Conservation (phyloP, 2,888 invertebrate species). For the Cryptocephalus primarius region DNA sequence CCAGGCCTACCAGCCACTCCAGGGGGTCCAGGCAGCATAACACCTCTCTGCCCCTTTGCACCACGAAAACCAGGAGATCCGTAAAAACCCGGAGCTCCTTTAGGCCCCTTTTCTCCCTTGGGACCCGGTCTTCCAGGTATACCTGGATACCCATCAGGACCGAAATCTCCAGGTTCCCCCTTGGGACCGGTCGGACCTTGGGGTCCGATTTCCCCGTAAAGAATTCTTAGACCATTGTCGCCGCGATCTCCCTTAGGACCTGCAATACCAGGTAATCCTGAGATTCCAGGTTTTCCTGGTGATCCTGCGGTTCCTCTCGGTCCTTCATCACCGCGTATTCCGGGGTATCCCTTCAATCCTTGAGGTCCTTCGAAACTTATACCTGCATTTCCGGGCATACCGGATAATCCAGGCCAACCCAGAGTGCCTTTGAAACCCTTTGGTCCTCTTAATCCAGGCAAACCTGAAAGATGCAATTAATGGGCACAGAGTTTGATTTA, state of each 20-base stretch:
- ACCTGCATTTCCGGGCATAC: slow-evolving; percentile 35
- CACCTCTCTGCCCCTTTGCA: slow-evolving; percentile 28
- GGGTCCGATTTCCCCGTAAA: slow-evolving; percentile 39
- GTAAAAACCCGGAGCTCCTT: slow-evolving; percentile 32
- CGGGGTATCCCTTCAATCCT: slow-evolving; percentile 58
- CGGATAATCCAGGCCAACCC: slow-evolving; percentile 44
- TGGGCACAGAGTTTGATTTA: too few species aligned
- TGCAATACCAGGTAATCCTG: slow-evolving; percentile 24
- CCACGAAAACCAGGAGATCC: slow-evolving; percentile 32
- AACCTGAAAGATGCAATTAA: slow-evolving; percentile 28
- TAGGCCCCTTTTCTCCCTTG: slow-evolving; percentile 28
- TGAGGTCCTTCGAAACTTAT: slow-evolving; percentile 38
- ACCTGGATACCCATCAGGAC: slow-evolving; percentile 32
- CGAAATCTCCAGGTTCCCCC: slow-evolving; percentile 33
- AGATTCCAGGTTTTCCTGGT: slow-evolving; percentile 24
- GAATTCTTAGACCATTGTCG: slow-evolving; percentile 43
- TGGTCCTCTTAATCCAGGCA: slow-evolving; percentile 23
- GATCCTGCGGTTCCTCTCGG: slow-evolving; percentile 42
- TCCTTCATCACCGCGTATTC: slow-evolving; percentile 55
- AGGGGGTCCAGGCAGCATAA: slow-evolving; percentile 25
- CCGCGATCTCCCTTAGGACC: slow-evolving; percentile 46
- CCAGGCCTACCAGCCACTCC: slow-evolving; percentile 29
- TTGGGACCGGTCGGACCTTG: slow-evolving; percentile 31
- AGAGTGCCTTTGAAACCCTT: slow-evolving; percentile 47
- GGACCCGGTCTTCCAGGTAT: slow-evolving; percentile 27